These are phyloP conservation scores for Laticauda colubrina DNA, from an alignment of 2,113 vertebrate species.

Conservation along the genomic window DNA sequence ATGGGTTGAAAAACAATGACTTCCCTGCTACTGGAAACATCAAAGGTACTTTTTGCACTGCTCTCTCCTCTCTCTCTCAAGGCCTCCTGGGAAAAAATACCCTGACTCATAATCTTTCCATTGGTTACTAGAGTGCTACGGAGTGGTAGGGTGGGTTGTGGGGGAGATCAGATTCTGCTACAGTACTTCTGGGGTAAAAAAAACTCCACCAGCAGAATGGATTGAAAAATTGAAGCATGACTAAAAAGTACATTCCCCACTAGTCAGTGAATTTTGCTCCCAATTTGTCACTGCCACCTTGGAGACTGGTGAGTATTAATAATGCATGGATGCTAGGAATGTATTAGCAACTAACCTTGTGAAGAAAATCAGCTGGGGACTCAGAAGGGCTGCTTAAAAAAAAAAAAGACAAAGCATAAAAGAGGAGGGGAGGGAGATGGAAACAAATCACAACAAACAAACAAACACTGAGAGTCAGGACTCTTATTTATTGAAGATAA, in stretches of 20 bases:
- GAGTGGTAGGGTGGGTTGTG: slow-evolving; percentile 25
- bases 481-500: slow-evolving; percentile 77
- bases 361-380: slow-evolving; percentile 85
- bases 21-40: slow-evolving; percentile 67
- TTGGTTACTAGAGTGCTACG: slow-evolving; percentile 65
- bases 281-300: slow-evolving; percentile 99
- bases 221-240: slow-evolving; percentile 95
- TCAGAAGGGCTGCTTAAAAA: slow-evolving; percentile 74
- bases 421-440: neutral
- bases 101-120: slow-evolving; percentile 68
- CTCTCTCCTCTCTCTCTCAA: slow-evolving; percentile 65
- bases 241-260: slow-evolving; percentile 97
- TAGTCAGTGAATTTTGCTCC: slow-evolving; percentile 94
- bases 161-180: slow-evolving; percentile 60
- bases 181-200: slow-evolving; percentile 42
- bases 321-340: slow-evolving; percentile 96
- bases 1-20: slow-evolving; percentile 68
- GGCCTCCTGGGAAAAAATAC: slow-evolving; percentile 69
- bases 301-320: slow-evolving; percentile 94
- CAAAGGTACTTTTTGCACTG: slow-evolving; percentile 68
- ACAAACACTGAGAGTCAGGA: slow-evolving; percentile 39
- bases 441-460: neutral
- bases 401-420: neutral
- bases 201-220: slow-evolving; percentile 86
- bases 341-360: slow-evolving; percentile 96